These are phyloP conservation scores for Pelochelys cantorii DNA, from an alignment of 2,797 vertebrate genomes.

Conservation along the genomic window DNA sequence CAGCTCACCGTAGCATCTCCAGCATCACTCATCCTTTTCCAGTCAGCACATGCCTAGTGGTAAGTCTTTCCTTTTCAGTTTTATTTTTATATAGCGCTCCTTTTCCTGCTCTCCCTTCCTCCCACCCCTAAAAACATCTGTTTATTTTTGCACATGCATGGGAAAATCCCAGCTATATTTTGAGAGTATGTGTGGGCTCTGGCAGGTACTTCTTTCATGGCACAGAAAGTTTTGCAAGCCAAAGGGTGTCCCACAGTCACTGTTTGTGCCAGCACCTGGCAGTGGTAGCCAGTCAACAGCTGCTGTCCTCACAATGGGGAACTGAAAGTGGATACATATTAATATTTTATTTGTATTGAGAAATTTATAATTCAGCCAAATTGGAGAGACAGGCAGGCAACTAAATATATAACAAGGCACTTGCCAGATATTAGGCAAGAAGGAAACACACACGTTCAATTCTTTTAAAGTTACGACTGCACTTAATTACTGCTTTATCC, in stretches of 20 bases:
- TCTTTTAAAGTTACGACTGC: constrained; percentile 57
- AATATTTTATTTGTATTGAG: background rate
- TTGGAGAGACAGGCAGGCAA: constrained; percentile 13
- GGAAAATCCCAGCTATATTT: background rate
- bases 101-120: background rate
- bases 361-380: background rate
- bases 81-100: background rate
- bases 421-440: constrained; percentile 61
- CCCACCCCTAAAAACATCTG: background rate
- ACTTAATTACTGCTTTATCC: constrained; percentile 62
- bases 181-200: background rate
- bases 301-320: background rate
- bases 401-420: background rate
- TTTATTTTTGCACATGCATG: background rate
- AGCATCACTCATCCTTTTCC: background rate
- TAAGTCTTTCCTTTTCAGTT: accelerated
- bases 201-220: background rate
- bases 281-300: too few species aligned
- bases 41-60: too few species aligned
- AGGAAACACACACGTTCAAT: background rate
- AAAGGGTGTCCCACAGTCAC: background rate
- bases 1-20: background rate
- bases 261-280: accelerated
- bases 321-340: background rate
- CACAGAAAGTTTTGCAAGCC: accelerated